A percentile compares a stretch with the other conserved stretches of the same genome.
phyloP scores from a whole-genome alignment of 2,113 vertebrate species.

The Canis aureus region DNA sequence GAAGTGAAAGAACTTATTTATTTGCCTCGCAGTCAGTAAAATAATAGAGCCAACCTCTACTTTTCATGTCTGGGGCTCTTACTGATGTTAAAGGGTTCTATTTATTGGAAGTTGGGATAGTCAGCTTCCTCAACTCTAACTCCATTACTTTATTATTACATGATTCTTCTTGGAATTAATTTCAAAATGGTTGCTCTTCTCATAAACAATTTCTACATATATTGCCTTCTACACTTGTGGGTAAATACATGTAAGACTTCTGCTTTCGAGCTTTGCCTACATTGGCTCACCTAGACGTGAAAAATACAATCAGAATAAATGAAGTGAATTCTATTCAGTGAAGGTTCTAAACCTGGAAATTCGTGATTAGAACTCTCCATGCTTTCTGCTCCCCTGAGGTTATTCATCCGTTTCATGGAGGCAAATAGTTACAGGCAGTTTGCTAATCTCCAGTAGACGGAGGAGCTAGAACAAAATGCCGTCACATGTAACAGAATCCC shows the following conservation, averaged over 20 bases:
- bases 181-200: not conserved
- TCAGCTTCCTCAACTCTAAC: not conserved
- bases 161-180: not conserved
- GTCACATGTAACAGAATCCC: not conserved
- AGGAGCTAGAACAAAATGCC: not conserved
- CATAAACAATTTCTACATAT: not conserved
- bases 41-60: not conserved
- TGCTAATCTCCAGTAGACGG: not conserved
- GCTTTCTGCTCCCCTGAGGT: not conserved
- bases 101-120: not conserved
- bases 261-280: not conserved
- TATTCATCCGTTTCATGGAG: not conserved
- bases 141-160: not conserved
- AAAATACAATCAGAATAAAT: not conserved
- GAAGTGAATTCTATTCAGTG: not conserved
- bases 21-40: not conserved
- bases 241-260: not conserved
- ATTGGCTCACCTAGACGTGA: not conserved
- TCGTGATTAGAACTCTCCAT: not conserved
- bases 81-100: not conserved
- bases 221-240: not conserved
- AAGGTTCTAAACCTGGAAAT: not conserved
- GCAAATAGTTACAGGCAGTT: not conserved
- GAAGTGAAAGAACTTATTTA: constrained; percentile 3
- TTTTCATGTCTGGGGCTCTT: not conserved